Evolutionary conservation across 1,140 invertebrate species (phyloP).

Genomic region (Micrasema longulum): DNA sequence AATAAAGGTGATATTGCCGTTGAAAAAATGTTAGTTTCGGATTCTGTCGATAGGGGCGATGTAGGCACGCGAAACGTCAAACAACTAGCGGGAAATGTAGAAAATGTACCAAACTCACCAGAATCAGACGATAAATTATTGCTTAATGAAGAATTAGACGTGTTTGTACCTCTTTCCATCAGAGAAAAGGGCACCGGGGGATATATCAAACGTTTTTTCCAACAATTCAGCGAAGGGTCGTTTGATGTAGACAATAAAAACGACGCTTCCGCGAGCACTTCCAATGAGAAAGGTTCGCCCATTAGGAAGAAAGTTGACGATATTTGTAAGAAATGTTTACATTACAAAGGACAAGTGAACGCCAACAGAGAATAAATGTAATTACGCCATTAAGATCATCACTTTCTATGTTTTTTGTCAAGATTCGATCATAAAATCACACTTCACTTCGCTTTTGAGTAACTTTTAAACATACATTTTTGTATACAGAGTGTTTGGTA

Average conservation of each 20-base stretch:
- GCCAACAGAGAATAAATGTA: constrained; percentile 44
- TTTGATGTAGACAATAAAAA: constrained; percentile 59
- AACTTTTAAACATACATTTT: too few species aligned
- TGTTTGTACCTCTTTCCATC: constrained; percentile 21
- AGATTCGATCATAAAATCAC: too few species aligned
- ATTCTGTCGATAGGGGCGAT: constrained; percentile 4
- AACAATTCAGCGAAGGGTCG: constrained; percentile 66
- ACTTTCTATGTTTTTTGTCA: too few species aligned
- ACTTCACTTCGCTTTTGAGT: too few species aligned
- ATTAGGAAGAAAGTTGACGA: constrained; percentile 61
- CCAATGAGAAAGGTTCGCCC: constrained; percentile 56
- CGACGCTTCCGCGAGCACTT: constrained; percentile 57
- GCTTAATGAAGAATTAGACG: constrained; percentile 56
- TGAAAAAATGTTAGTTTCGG: neutral
- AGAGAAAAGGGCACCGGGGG: constrained; percentile 57
- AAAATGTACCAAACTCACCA: constrained; percentile 56
- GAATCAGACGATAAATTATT: constrained; percentile 15
- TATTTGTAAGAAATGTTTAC: constrained; percentile 67
- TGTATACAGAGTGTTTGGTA: too few species aligned
- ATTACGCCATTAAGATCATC: too few species aligned
- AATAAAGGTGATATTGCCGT: neutral
- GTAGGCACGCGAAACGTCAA: constrained; percentile 2
- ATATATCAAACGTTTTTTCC: constrained; percentile 65
- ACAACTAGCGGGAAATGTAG: constrained; percentile 59
- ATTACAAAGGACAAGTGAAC: constrained; percentile 63